phyloP scores from a whole-genome alignment of 2,888 invertebrate species.

The Drosophila longiperda region DNA sequence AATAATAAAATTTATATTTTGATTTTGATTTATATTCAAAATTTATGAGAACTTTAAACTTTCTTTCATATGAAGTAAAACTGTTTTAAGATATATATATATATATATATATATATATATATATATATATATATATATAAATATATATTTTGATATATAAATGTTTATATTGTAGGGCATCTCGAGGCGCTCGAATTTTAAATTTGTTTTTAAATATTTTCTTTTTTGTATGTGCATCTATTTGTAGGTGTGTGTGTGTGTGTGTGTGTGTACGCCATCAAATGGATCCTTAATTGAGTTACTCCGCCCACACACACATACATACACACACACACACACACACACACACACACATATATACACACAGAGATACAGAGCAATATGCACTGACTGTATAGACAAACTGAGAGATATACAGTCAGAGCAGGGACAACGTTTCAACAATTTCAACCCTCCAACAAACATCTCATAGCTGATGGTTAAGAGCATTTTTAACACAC shows the following conservation, averaged over 20 bases:
- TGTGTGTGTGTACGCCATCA: slow-evolving; percentile 82
- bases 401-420: slow-evolving; percentile 51
- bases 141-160: not conserved
- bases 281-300: slow-evolving; percentile 86
- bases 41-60: not conserved
- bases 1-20: too few relatives aligned
- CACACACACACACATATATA: slow-evolving; percentile 20
- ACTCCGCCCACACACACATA: slow-evolving; percentile 83
- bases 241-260: slow-evolving; percentile 29
- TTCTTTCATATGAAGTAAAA: not conserved
- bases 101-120: not conserved
- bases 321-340: slow-evolving; percentile 39
- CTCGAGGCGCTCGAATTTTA: slow-evolving; percentile 9
- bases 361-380: slow-evolving; percentile 2
- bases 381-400: slow-evolving; percentile 39
- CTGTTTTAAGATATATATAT: not conserved
- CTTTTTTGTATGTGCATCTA: slow-evolving; percentile 34
- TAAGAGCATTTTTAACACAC: slow-evolving; percentile 74
- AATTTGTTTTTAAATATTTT: slow-evolving; percentile 32
- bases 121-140: not conserved
- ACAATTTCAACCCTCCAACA: slow-evolving; percentile 68
- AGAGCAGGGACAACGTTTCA: slow-evolving; percentile 50
- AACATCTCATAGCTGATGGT: slow-evolving; percentile 63
- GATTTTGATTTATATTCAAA: not conserved
- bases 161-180: slow-evolving; percentile 20